Evolutionary conservation across 2,797 vertebrate species (phyloP), one percentile per base, ranked within the genome.

Genomic region (Eospalax fontanierii): DNA sequence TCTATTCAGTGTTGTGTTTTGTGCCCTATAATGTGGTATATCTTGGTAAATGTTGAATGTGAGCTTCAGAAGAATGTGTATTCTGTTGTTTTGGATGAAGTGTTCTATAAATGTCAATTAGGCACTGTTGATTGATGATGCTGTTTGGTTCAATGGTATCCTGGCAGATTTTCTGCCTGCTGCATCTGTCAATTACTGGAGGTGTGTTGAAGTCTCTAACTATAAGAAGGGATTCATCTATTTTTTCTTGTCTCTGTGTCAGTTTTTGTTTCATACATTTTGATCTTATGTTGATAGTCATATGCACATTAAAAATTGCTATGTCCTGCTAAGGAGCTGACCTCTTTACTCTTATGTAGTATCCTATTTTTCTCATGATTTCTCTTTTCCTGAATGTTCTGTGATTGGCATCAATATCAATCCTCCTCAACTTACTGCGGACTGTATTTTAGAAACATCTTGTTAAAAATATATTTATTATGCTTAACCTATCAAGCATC

Each of bases 51-150:
- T 90, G 79, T 75, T 90, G 30, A 70, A 75, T 85, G 82, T 57
- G 71, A 92, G 65, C 70, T 88, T 83, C 50, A 91, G 70, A 95
- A 96, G 71, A 93, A 91, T 87, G 65, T 79, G 12, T 73, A 46
- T 90, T 90, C 40, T 94, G 26, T 83, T 92, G 30, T 57, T 93
- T 90, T 95, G 93, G 68, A 75, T 90, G 59, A 96, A 95, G 79
- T 97, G 74, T 74, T 95, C 89, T 79, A 83, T 96, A 96, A 90
- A 89, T 95, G 96, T 93, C 83, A 94, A 71, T 97, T 97, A 94
- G 87, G 85, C 83, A 19, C 61, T 79, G 83, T 94, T 96, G 92
- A 91, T 76, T 87, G 80, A 95, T 96, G 87, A 33, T 89, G 70
- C 38, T 89, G 33, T 91, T 94, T 81, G 78, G 79, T 91, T 93